Base-by-base conservation (phyloP, 2,888 invertebrate genomes). In the Amblyteles armatorius region DNA sequence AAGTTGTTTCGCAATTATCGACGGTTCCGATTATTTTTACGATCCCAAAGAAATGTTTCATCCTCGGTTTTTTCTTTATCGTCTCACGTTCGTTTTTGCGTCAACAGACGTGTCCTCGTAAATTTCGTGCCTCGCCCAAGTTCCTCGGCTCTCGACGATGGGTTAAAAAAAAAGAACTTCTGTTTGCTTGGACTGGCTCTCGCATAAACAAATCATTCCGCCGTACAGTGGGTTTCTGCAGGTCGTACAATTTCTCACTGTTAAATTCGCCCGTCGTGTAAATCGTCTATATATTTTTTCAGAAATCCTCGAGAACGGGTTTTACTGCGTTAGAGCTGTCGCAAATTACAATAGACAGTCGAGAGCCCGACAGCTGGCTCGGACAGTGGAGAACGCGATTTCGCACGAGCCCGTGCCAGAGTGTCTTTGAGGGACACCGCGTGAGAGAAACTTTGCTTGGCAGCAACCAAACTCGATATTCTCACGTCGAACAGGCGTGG, bases 401-500 rank as follows among this genome's bases (percentile, higher is more conserved):
- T 78, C 63, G 11, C 16, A n/a, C 44, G 3, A 16, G 44, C 60
- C 67, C 60, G 26, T 36, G 52, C 48, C 50, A 50, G 36, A 55
- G 22, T 22, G 48, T 22, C 26, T 16, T 44, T 7, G 52, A 16
- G 13, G 50, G 40, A 65, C 67, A 65, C 16, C 22, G 68, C 36
- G 55, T 36, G 68, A 73, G 74, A n/a, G 22, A 60, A 60, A 57
- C 60, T 63, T 68, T 60, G 77, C 76, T 85, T 82, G 85, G 79
- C 79, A 82, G 79, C 67, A 68, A 82, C 40, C 48, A 79, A 67
- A 69, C 69, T 73, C 71, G 33, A 68, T 72, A 69, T 85, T 79
- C 82, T 79, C 85, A 79, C 79, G 33, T 40, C 55, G 48, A 50
- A 73, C 1, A 60, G 29, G 13, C 26, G 72, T 82, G 80, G 82